These are phyloP conservation scores for Vanessa atalanta DNA, from an alignment of 1,140 invertebrate species.

Conservation along the genomic window DNA sequence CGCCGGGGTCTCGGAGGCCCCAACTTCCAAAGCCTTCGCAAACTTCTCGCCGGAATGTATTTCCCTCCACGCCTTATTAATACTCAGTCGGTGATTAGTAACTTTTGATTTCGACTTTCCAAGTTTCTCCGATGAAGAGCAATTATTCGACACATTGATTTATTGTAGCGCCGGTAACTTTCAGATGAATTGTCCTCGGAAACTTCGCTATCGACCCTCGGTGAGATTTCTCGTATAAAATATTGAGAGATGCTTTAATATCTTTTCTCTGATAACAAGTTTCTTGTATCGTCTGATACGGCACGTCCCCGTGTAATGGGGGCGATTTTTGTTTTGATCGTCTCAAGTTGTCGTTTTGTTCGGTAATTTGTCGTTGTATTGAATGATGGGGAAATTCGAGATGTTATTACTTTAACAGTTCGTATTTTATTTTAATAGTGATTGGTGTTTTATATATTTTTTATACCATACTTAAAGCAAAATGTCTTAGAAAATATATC, in stretches of 20 bases:
- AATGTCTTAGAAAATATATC: too few species aligned
- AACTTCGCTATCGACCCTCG: conserved; percentile 57
- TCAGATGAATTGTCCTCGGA: conserved; percentile 43
- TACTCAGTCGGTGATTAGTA: conserved; percentile 68
- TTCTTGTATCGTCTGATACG: conserved; percentile 55
- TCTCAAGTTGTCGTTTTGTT: conserved; percentile 43
- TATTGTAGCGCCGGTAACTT: conserved; percentile 67
- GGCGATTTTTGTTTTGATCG: conserved; percentile 50
- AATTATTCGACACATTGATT: conserved; percentile 77
- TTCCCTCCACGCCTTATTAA: conserved; percentile 63
- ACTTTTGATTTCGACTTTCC: conserved; percentile 68
- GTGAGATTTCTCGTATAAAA: conserved; percentile 64
- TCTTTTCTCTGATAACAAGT: conserved; percentile 59
- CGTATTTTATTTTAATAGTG: not conserved
- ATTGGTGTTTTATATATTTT: not conserved
- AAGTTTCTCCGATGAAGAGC: conserved; percentile 59
- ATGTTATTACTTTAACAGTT: not conserved
- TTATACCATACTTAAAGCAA: not conserved
- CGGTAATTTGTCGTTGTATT: conserved; percentile 20
- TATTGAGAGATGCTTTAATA: conserved; percentile 64
- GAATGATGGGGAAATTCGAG: not conserved
- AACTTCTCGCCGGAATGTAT: conserved; percentile 48
- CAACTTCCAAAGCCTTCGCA: conserved; percentile 39
- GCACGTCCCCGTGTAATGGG: conserved; percentile 50
- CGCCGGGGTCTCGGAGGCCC: conserved; percentile 15